Percentiles rank a stretch among this genome's conserved stretches.
phyloP scores from a whole-genome alignment of 2,888 invertebrate genomes.

The Nymphalis urticae region DNA sequence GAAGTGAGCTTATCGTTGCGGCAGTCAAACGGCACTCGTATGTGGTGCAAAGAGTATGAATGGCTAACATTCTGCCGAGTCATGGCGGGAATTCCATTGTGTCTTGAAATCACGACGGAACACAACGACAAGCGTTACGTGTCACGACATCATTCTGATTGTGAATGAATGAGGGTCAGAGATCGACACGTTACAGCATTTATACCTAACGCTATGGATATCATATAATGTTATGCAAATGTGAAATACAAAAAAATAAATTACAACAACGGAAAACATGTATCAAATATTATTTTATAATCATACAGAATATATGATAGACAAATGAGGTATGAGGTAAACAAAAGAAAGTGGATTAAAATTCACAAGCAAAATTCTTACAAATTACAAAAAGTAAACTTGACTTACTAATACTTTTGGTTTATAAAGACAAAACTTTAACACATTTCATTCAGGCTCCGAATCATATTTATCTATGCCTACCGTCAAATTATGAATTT shows the following conservation, averaged over 20 bases:
- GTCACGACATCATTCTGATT: conserved; percentile 74
- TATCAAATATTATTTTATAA: not conserved
- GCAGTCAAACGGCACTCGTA: conserved; percentile 28
- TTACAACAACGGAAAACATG: not conserved
- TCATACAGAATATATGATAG: too few relatives aligned
- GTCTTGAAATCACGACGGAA: conserved; percentile 68
- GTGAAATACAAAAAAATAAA: conserved; percentile 1
- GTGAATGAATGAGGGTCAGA: conserved; percentile 78
- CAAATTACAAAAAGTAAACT: too few relatives aligned
- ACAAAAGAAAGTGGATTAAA: too few relatives aligned
- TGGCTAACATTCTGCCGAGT: conserved; percentile 69
- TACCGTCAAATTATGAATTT: too few relatives aligned
- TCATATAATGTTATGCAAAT: conserved; percentile 43
- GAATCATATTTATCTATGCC: too few relatives aligned
- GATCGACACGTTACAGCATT: conserved; percentile 61
- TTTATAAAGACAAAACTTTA: too few relatives aligned
- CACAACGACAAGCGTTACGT: conserved; percentile 59
- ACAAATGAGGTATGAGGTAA: too few relatives aligned
- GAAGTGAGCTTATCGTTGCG: conserved; percentile 9
- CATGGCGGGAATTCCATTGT: conserved; percentile 78
- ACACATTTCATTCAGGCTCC: too few relatives aligned
- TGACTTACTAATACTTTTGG: too few relatives aligned
- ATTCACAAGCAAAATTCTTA: too few relatives aligned
- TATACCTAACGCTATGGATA: conserved; percentile 62
- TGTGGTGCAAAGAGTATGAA: conserved; percentile 59